A percentile compares a stretch with the other conserved stretches of the same genome.
These are phyloP conservation scores for Paelopatides confundens DNA, from an alignment of 53 echinoderm and acorn worm genomes.

Conservation along the genomic window DNA sequence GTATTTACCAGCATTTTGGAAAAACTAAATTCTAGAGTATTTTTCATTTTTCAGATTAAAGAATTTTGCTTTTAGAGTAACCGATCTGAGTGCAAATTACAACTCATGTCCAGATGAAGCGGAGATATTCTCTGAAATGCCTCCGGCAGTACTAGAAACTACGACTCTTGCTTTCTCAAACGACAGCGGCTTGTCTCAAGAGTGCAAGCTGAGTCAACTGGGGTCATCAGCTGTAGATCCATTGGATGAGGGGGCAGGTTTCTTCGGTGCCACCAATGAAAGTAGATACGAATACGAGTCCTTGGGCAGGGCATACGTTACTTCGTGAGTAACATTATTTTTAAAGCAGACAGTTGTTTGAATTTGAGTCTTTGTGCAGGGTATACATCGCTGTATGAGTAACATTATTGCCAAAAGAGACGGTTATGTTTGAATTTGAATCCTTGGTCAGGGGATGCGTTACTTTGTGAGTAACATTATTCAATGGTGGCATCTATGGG, in stretches of 20 bases:
- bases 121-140: neutral
- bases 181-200: neutral
- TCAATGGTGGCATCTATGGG: no score
- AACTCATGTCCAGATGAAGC: slow-evolving; percentile 1
- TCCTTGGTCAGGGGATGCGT: slow-evolving; percentile 11
- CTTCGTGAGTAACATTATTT: slow-evolving; percentile 12
- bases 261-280: slow-evolving; percentile 31
- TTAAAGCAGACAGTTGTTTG: no score
- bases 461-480: slow-evolving; percentile 5
- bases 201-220: slow-evolving; percentile 8
- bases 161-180: neutral
- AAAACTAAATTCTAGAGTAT: no score
- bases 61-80: slow-evolving; percentile 8
- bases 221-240: neutral
- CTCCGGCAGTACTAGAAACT: neutral
- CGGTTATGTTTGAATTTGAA: no score
- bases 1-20: no score
- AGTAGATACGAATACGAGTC: slow-evolving; percentile 32
- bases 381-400: no score
- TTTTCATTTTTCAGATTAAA: slow-evolving; percentile 9
- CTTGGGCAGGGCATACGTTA: slow-evolving; percentile 23
- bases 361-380: no score
- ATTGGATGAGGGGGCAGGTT: slow-evolving; percentile 25
- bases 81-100: slow-evolving; percentile 15
- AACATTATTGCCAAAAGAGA: no score